Percentiles rank a stretch among this genome's conserved stretches.
phyloP scores from a whole-genome alignment of 2,797 vertebrate species.

The Acanthiza pusilla region DNA sequence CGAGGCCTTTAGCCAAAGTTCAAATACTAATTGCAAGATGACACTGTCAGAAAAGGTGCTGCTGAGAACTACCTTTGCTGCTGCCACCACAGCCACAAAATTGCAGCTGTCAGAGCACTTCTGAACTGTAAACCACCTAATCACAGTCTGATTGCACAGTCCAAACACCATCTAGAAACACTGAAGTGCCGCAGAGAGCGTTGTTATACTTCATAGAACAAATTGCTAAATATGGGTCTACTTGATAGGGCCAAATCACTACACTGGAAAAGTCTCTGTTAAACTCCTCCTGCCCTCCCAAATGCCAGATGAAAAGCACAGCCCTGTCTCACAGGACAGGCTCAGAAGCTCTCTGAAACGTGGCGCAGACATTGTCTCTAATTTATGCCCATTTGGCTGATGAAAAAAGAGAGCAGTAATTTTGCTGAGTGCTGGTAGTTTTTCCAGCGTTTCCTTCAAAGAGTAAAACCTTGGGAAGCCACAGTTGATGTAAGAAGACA shows the following conservation, averaged over 20 bases:
- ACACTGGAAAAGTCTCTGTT: not conserved
- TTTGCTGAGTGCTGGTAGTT: not conserved
- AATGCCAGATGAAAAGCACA: not conserved
- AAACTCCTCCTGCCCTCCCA: not conserved
- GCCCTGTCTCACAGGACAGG: not conserved
- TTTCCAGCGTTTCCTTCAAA: not conserved
- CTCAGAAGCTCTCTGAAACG: not conserved
- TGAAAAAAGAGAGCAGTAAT: not conserved
- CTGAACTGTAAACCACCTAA: not conserved
- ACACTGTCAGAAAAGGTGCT: not conserved
- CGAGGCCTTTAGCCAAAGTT: not conserved
- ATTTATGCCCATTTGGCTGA: not conserved
- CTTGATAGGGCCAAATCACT: not conserved
- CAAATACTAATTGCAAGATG: not conserved
- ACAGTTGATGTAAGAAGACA: rapidly evolving
- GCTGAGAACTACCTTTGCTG: not conserved
- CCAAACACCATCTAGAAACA: not conserved
- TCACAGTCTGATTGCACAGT: conserved; percentile 7
- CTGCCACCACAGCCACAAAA: not conserved
- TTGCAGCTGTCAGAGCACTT: not conserved
- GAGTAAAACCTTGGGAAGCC: not conserved
- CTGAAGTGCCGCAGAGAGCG: not conserved
- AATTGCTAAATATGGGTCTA: not conserved
- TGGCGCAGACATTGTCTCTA: not conserved
- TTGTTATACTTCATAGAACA: not conserved